Base-by-base conservation (phyloP, 2,888 invertebrate species). In the Ormyrus pomaceus region DNA sequence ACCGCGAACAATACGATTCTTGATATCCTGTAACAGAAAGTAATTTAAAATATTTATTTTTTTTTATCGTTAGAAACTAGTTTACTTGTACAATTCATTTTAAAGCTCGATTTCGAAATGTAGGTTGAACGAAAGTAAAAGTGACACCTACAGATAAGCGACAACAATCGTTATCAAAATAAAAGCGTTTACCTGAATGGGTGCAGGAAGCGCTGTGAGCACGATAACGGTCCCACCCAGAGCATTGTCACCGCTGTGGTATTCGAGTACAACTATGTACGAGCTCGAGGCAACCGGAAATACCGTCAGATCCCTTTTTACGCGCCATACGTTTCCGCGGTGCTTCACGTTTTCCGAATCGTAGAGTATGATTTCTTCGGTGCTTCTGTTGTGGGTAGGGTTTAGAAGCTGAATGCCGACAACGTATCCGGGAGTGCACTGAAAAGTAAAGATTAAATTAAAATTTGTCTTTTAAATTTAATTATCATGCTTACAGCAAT, bases 251-350 rank as follows among this genome's bases (percentile, higher is more conserved):
- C 98, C 97, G 89, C 97, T 97, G 83, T 93, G 93, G 87, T 97
- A 98, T 82, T 95, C 94, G 59, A 98, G 88, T 0, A 96, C 94
- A 56, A 97, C 92, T 6, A 95, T 95, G 87, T 95, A 97, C 82
- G 96, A 96, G 83, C 94, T 95, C 75, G 97, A 97, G 0, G 97
- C 95, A 0, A 96, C 94, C 0, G 99, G 99, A 88, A 99, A 99
- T 11, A 96, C 94, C 0, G 96, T 95, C 77, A 98, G 91, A 91
- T 99, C 98, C 51, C 96, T 92, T 85, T 95, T 94, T 0, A 97
- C 92, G 84, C 95, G 93, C 97, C 97, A 98, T 73, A 94, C 90
- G 70, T 94, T 93, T 81, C 84, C 82, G 9, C 70, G 83, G 77
- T 92, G 92, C 81, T 94, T 94, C 72, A 94, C 93, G 71, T 93